Conservation (phyloP, 53 echinoderm and acorn worm species). For the Apostichopus leukothele region DNA sequence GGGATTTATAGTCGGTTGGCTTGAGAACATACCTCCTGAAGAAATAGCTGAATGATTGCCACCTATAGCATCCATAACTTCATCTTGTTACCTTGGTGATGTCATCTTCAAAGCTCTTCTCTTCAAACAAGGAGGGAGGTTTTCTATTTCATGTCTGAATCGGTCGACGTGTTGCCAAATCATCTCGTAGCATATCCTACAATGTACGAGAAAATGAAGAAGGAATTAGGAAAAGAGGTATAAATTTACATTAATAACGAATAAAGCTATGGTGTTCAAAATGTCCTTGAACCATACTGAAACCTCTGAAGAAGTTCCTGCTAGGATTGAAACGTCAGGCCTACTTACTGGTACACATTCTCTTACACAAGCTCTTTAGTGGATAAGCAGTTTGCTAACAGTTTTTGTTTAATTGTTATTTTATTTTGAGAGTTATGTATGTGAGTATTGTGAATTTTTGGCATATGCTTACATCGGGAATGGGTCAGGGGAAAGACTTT, state of each 20-base stretch:
- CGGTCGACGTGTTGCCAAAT: constrained; percentile 10
- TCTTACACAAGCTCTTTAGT: not conserved
- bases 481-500: no score
- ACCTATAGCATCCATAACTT: no score
- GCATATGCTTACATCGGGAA: no score
- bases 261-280: no score
- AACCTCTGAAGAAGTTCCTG: not conserved
- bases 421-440: no score
- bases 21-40: no score
- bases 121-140: not conserved
- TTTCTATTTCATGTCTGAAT: not conserved
- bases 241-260: no score
- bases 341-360: not conserved
- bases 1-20: no score
- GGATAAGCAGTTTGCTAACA: not conserved
- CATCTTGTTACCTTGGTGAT: not conserved
- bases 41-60: no score
- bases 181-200: constrained; percentile 9
- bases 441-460: no score
- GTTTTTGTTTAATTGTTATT: not conserved
- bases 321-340: not conserved
- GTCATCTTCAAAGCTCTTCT: not conserved
- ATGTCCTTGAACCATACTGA: no score
- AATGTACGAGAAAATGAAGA: not conserved
- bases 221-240: no score